Evolutionary conservation across 1,140 invertebrate species (phyloP).

Genomic region (Dryas iulia): DNA sequence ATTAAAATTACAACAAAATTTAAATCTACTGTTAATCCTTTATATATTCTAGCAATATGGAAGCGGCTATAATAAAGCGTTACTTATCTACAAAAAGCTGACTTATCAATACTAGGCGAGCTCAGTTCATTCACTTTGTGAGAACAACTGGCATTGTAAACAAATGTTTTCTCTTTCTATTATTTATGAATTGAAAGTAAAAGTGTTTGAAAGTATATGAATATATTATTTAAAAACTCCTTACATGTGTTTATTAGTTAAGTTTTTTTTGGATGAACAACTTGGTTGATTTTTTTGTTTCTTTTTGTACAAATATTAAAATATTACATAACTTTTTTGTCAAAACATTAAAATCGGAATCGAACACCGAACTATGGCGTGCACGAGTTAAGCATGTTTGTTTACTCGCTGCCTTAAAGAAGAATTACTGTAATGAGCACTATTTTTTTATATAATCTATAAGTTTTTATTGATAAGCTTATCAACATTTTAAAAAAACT

Average conservation of each 20-base stretch:
- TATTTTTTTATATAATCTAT: no score
- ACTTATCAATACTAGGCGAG: not conserved
- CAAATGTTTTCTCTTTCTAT: slow-evolving; percentile 5
- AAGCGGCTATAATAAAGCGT: not conserved
- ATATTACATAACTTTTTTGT: no score
- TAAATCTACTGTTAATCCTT: no score
- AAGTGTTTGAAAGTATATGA: slow-evolving; percentile 3
- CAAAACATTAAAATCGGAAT: no score
- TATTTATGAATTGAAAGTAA: slow-evolving; percentile 4
- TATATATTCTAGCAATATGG: not conserved
- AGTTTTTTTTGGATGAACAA: not conserved
- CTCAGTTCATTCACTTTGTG: not conserved
- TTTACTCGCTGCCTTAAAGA: no score
- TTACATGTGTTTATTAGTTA: not conserved
- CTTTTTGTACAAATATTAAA: no score
- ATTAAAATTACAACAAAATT: no score
- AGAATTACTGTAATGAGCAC: no score
- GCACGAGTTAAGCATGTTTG: no score
- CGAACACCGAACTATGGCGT: no score
- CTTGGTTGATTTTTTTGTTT: not conserved
- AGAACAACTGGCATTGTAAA: not conserved
- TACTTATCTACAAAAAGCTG: not conserved
- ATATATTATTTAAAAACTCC: not conserved
- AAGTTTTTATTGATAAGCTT: no score
- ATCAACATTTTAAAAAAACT: no score